Percentiles rank a stretch among this genome's conserved stretches.
These are phyloP conservation scores for Micropterix aruncella DNA, from an alignment of 2,888 invertebrate genomes.

Conservation along the genomic window DNA sequence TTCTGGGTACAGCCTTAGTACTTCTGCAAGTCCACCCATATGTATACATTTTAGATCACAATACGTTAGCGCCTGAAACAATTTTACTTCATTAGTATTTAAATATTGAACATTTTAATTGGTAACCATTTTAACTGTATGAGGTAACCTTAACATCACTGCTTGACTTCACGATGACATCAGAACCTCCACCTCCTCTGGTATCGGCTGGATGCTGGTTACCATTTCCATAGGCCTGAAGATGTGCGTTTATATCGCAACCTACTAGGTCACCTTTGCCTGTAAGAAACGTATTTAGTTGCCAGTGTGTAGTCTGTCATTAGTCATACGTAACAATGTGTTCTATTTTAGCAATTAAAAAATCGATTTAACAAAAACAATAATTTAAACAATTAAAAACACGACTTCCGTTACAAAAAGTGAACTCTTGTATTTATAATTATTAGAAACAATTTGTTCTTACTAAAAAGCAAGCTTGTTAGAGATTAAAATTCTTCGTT, in stretches of 20 bases:
- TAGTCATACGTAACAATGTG: too few relatives aligned
- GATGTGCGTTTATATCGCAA: slow-evolving; percentile 75
- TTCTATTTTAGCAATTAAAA: too few relatives aligned
- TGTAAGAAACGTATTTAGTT: slow-evolving; percentile 28
- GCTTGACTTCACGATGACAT: slow-evolving; percentile 82
- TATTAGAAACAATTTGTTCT: too few relatives aligned
- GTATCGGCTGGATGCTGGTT: slow-evolving; percentile 26
- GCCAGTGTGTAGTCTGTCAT: too few relatives aligned
- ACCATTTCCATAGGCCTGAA: slow-evolving; percentile 48
- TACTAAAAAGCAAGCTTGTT: too few relatives aligned
- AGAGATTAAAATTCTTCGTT: too few relatives aligned
- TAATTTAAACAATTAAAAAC: too few relatives aligned
- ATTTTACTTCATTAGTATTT: not conserved
- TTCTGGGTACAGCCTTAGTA: slow-evolving; percentile 81
- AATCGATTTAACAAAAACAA: too few relatives aligned
- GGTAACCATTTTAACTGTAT: not conserved
- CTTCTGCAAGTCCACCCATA: slow-evolving; percentile 81
- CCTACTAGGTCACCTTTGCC: slow-evolving; percentile 95
- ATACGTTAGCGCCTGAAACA: slow-evolving; percentile 70
- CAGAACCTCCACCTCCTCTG: slow-evolving; percentile 45
- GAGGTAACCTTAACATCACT: slow-evolving; percentile 69
- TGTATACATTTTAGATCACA: slow-evolving; percentile 92
- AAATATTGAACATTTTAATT: not conserved
- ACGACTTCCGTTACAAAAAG: too few relatives aligned
- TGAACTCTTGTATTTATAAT: too few relatives aligned